Evolutionary conservation across 1,140 invertebrate genomes (phyloP), one percentile per base, ranked within the genome.

Genomic region (Drosophila sp.): DNA sequence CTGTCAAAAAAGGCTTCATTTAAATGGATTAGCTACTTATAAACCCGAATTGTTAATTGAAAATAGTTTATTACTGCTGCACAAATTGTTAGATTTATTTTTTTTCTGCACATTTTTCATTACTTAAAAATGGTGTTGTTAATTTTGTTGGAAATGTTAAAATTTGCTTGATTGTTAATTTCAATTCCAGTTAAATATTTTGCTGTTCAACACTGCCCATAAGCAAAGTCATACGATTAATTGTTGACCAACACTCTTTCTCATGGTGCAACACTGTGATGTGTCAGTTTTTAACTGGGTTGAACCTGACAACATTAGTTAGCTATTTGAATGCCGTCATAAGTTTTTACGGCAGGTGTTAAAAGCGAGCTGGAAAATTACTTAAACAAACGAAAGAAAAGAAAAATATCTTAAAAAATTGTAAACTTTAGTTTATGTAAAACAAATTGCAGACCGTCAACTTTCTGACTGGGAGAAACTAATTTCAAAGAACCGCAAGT

Each of bases 401-500:
- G n/a, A 25, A 25, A 41, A 36, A 46, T 48, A 34, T 25, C 7
- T 36, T 36, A 36, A 48, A 48, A 27, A 50, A 58, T 54, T 70
- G 14, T 48, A 16, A 53, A 25, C 27, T 43, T 8, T 51, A 53
- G n/a, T 69, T 69, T 43, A 40, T 50, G 46, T 45, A 34, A 36
- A 54, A 50, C 3, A 34, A 71, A 64, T 65, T 57, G 25, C 67
- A 50, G 43, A 4, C 25, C 21, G 11, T 65, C n/a, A 56, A 41
- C 13, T 40, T 38, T 46, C 8, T 16, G 21, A 14, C 14, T n/a
- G 14, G 13, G 29, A 8, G 6, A 51, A 71, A 57, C 36, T 7
- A 21, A 51, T 53, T 65, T 25, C 11, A 8, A 25, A 34, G 11
- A 29, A 41, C 11, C n/a, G 18, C 4, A 6, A n/a, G n/a, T 18